A percentile compares a stretch with the other conserved stretches of the same genome.
Conservation (phyloP, 2,888 invertebrate species). For the Nycteola revayana region DNA sequence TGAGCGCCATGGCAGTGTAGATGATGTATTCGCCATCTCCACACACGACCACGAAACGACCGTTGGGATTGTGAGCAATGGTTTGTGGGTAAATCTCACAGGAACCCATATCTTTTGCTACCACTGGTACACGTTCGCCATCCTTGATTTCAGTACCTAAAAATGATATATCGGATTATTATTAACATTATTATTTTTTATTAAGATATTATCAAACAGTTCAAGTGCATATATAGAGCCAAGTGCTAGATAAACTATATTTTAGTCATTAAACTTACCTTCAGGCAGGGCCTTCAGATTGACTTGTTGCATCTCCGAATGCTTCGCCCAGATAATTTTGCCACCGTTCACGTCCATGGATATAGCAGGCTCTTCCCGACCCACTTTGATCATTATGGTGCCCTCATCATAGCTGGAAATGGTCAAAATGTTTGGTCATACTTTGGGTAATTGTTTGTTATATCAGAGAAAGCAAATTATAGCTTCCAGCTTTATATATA, state of each 20-base stretch:
- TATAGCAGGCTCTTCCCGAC: slow-evolving; percentile 98
- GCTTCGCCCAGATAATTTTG: slow-evolving; percentile 99
- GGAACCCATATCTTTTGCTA: slow-evolving; percentile 99
- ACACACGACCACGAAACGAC: slow-evolving; percentile 95
- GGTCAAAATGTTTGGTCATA: too few relatives aligned
- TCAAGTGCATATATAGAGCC: too few relatives aligned
- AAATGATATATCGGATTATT: slow-evolving; percentile 3
- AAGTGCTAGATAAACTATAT: too few relatives aligned
- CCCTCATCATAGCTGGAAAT: slow-evolving; percentile 93
- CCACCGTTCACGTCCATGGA: slow-evolving; percentile 99
- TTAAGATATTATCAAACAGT: too few relatives aligned
- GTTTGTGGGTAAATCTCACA: slow-evolving; percentile 99
- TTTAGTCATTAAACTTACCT: too few relatives aligned
- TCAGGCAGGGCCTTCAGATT: slow-evolving; percentile 93
- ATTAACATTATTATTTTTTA: too few relatives aligned
- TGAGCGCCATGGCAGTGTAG: slow-evolving; percentile 99
- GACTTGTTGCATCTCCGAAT: slow-evolving; percentile 98
- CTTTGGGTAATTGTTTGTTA: too few relatives aligned
- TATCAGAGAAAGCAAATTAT: too few relatives aligned
- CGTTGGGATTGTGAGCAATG: slow-evolving; percentile 99
- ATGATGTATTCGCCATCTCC: slow-evolving; percentile 99
- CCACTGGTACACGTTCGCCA: slow-evolving; percentile 95
- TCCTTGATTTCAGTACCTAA: slow-evolving; percentile 88
- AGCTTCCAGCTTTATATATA: too few relatives aligned
- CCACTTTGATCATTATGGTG: slow-evolving; percentile 97